Conservation (phyloP, 1,140 invertebrate species). For the Helicoverpa armigera region DNA sequence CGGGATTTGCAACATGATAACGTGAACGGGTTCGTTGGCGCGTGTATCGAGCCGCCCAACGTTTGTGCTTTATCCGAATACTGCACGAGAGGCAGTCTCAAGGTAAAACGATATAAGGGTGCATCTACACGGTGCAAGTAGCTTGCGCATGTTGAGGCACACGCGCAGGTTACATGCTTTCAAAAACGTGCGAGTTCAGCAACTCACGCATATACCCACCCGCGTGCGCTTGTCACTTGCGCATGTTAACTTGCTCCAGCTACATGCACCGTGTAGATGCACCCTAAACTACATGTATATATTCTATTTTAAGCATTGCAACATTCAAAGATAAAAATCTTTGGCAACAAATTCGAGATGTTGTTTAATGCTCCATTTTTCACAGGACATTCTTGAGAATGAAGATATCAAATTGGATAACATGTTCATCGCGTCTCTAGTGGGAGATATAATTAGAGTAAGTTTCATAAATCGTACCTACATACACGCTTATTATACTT, state of each 20-base stretch:
- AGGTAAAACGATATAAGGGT: slow-evolving; percentile 86
- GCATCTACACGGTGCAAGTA: too few relatives aligned
- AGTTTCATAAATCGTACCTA: slow-evolving; percentile 64
- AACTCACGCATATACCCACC: too few relatives aligned
- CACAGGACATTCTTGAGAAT: slow-evolving; percentile 95
- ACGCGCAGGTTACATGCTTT: too few relatives aligned
- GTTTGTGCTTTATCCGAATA: slow-evolving; percentile 97
- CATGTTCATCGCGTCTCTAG: slow-evolving; percentile 96
- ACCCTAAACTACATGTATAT: too few relatives aligned
- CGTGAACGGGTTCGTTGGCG: slow-evolving; percentile 96
- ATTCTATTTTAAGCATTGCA: not conserved
- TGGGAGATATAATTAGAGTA: slow-evolving; percentile 95
- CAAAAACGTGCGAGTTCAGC: too few relatives aligned
- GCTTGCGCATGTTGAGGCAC: too few relatives aligned
- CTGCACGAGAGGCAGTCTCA: slow-evolving; percentile 95
- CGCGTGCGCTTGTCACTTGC: too few relatives aligned
- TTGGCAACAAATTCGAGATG: not conserved
- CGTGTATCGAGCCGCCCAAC: slow-evolving; percentile 96
- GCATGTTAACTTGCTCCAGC: too few relatives aligned
- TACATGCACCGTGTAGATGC: too few relatives aligned
- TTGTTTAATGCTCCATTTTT: slow-evolving; percentile 3
- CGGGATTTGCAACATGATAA: slow-evolving; percentile 96
- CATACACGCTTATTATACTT: too few relatives aligned
- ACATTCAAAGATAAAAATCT: not conserved
- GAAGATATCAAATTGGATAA: slow-evolving; percentile 96